These are phyloP conservation scores for Micrasema minimum DNA, from an alignment of 1,140 invertebrate genomes.

Conservation along the genomic window DNA sequence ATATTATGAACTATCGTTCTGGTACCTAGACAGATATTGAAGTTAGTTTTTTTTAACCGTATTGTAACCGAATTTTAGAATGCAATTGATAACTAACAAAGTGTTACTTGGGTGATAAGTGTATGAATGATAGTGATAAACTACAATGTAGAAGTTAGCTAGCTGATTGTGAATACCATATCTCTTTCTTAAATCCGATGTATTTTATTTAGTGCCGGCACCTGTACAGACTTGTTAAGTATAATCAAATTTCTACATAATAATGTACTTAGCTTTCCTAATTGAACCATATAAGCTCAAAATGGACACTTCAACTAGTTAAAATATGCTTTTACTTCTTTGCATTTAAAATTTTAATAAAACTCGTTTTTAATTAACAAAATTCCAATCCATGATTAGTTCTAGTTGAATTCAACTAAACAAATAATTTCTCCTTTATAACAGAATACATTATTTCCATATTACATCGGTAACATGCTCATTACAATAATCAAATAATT, in stretches of 20 bases:
- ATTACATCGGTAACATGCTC: conserved; percentile 29
- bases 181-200: too few species aligned
- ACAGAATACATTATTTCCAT: neutral
- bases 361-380: neutral
- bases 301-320: conserved; percentile 3
- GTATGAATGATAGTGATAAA: too few species aligned
- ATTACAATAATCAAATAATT: conserved; percentile 14
- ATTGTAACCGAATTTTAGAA: too few species aligned
- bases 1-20: too few species aligned
- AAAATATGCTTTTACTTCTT: too few species aligned
- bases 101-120: too few species aligned
- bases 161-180: too few species aligned
- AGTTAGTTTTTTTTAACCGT: too few species aligned
- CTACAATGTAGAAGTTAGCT: too few species aligned
- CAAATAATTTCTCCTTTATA: neutral
- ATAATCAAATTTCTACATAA: conserved; percentile 31
- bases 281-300: conserved; percentile 35
- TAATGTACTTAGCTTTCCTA: conserved; percentile 25
- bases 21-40: too few species aligned
- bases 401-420: conserved; percentile 5
- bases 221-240: conserved; percentile 23
- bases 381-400: neutral
- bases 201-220: too few species aligned
- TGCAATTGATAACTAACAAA: too few species aligned
- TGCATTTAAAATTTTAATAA: neutral